These are phyloP conservation scores for Proisotoma minuta DNA, from an alignment of 2,888 invertebrate genomes.

Conservation along the genomic window DNA sequence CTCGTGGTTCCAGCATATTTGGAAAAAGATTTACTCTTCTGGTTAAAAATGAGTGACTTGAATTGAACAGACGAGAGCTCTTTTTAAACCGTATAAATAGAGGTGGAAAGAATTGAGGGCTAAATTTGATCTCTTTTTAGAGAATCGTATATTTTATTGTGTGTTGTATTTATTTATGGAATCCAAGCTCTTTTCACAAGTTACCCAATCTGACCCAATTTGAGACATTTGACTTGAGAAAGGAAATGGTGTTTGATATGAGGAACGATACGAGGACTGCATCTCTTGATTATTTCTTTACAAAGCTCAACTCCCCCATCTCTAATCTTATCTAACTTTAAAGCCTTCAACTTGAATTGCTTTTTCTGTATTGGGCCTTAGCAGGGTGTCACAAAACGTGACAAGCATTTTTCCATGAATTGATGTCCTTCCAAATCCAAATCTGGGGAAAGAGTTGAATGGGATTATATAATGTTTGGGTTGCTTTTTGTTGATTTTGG, in stretches of 20 bases:
- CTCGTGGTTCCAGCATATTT: too few relatives aligned
- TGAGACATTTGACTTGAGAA: neutral
- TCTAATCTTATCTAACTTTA: conserved; percentile 12
- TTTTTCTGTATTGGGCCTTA: neutral
- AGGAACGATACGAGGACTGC: neutral
- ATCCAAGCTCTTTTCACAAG: neutral
- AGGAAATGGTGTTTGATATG: neutral
- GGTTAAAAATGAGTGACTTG: too few relatives aligned
- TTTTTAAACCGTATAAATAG: too few relatives aligned
- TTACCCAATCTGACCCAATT: conserved; percentile 12
- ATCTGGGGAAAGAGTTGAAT: neutral
- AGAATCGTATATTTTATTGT: too few relatives aligned
- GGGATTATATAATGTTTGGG: neutral
- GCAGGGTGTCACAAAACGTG: conserved; percentile 6
- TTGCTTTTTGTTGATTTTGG: too few relatives aligned
- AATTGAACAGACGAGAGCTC: too few relatives aligned
- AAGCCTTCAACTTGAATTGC: neutral
- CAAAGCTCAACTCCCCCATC: neutral
- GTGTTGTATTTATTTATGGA: neutral
- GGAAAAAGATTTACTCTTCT: too few relatives aligned
- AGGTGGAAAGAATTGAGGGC: neutral
- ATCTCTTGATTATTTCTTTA: neutral
- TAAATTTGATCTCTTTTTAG: too few relatives aligned
- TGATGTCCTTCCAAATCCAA: neutral
- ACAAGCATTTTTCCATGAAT: too few relatives aligned